A percentile compares a stretch with the other conserved stretches of the same genome.
These are phyloP conservation scores for Acrocephalus arundinaceus DNA, from an alignment of 2,113 vertebrate species.

Conservation along the genomic window DNA sequence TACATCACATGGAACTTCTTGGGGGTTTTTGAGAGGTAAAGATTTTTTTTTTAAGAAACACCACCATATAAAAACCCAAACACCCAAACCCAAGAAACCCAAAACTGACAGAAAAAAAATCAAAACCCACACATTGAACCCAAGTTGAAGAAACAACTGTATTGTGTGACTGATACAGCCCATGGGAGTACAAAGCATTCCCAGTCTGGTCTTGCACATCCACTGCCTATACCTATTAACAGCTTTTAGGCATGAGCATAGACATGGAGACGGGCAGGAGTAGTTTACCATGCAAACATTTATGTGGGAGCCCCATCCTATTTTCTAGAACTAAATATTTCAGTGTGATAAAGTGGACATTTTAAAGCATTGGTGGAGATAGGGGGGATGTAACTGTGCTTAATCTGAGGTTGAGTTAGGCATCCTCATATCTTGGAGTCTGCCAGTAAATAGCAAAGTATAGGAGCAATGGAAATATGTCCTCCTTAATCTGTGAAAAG, in stretches of 20 bases:
- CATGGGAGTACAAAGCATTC: neutral
- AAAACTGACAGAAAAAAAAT: neutral
- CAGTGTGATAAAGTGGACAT: neutral
- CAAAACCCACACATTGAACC: rapidly evolving
- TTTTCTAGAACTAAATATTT: neutral
- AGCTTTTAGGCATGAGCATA: neutral
- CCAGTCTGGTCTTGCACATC: neutral
- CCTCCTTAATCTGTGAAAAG: neutral
- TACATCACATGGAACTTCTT: neutral
- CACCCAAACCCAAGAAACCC: neutral
- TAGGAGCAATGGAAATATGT: neutral
- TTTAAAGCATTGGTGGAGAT: neutral
- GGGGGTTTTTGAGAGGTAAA: neutral
- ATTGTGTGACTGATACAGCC: neutral
- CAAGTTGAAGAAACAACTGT: neutral
- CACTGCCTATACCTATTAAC: neutral
- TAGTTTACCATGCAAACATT: neutral
- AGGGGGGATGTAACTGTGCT: neutral
- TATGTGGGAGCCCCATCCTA: neutral
- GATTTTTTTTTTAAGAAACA: neutral
- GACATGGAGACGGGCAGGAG: neutral
- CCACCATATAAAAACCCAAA: neutral
- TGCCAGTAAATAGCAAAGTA: neutral
- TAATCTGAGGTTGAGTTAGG: neutral
- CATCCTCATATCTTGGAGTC: neutral